Evolutionary conservation across 1,140 invertebrate species (phyloP), one percentile per base, ranked within the genome.

Genomic region (Calosoma granatense): DNA sequence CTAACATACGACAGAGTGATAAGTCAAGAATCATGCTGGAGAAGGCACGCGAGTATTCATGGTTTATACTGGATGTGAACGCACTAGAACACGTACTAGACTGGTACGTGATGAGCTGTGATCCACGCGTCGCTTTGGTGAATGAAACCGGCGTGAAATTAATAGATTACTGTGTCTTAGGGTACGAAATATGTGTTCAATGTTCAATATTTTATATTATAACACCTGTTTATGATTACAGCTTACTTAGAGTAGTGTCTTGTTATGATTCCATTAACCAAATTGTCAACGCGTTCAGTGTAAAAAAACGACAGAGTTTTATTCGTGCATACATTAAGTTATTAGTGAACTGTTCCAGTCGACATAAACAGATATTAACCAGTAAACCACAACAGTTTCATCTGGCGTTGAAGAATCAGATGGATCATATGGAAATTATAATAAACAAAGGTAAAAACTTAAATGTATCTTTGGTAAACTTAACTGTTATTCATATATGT

Each of bases 21-120:
- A 67, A 67, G 55, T 68, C 68, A 2, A 74, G 73, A 51, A 64
- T 66, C 17, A 75, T 84, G 20, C 71, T 90, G 2, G 70, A 76
- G 19, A 79, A 82, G 60, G 79, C 84, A 6, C 15, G 6, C 6
- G 79, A 85, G 63, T 76, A 73, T 54, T 74, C 83, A 1, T 91
- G 88, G 88, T 74, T 81, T 58, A 67, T 81, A 23, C 71, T 90
- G 4, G 85, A 86, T 58, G 79, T 81, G n/a, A 69, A 70, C 9
- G 76, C 77, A 20, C 82, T 83, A 60, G 84, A 88, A 64, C 77
- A 81, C 54, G 75, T 87, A 17, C 76, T 87, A 54, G 86, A 86
- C 64, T 90, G 86, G 86, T 85, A 87, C 59, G 79, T 89, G 1
- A 85, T 84, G 77, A 84, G 82, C 51, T 85, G 83, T 68, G 86